Conservation (phyloP, 2,888 invertebrate species). For the Theretra japonica region DNA sequence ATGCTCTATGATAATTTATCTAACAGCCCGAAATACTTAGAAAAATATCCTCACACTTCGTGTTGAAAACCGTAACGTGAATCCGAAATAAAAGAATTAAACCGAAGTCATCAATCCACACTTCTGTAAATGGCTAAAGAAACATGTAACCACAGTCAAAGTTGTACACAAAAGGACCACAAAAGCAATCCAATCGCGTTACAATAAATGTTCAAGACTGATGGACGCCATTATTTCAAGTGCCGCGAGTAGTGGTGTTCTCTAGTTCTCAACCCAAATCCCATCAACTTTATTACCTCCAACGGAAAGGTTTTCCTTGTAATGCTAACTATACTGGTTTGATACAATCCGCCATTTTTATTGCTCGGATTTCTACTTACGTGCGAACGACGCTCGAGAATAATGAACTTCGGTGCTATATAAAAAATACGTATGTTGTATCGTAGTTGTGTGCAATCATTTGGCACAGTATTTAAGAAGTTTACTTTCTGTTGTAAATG, state of each 20-base stretch:
- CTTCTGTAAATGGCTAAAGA: neutral
- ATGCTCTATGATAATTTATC: no score
- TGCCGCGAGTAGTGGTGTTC: neutral
- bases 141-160: neutral
- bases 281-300: conserved; percentile 10
- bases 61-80: neutral
- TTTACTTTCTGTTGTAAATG: no score
- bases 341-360: neutral
- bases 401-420: neutral
- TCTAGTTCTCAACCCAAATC: neutral
- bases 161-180: neutral
- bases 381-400: neutral
- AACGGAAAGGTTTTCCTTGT: conserved; percentile 6
- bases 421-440: neutral
- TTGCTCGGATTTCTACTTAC: neutral
- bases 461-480: no score
- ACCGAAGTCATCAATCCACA: no score
- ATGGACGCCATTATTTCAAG: conserved; percentile 4
- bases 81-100: no score
- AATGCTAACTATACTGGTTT: neutral
- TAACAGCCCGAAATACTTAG: no score
- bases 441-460: no score
- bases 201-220: conserved; percentile 6
- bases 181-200: neutral
- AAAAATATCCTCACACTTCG: no score